phyloP scores from a whole-genome alignment of 2,113 vertebrate species.

The Nesoenas mayeri region DNA sequence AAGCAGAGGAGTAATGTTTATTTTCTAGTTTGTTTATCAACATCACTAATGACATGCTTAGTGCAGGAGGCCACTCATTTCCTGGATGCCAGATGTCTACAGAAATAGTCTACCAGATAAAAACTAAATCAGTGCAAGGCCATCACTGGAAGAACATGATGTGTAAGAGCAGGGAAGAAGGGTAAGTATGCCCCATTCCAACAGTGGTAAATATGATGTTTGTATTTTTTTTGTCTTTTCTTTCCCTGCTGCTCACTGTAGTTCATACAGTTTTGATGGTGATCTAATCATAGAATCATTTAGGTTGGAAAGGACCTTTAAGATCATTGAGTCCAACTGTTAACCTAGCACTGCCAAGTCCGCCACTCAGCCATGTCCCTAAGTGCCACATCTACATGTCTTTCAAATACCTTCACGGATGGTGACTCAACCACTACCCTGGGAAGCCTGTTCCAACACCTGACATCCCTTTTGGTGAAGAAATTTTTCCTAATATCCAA shows the following conservation, averaged over 20 bases:
- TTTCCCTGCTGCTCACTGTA: neutral
- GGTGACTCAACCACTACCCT: too few relatives aligned
- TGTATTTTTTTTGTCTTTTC: neutral
- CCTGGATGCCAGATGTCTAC: neutral
- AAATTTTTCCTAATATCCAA: too few relatives aligned
- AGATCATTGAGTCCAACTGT: too few relatives aligned
- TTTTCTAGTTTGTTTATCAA: neutral
- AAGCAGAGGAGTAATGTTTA: neutral
- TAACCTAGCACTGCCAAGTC: too few relatives aligned
- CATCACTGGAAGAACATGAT: neutral
- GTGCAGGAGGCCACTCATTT: neutral
- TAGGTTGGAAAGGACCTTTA: too few relatives aligned
- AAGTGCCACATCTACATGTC: too few relatives aligned
- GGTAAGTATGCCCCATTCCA: neutral
- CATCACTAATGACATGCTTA: neutral
- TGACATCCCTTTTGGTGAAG: too few relatives aligned
- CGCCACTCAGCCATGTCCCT: too few relatives aligned
- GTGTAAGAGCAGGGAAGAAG: neutral
- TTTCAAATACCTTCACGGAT: too few relatives aligned
- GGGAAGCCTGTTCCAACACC: too few relatives aligned
- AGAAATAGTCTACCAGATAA: neutral
- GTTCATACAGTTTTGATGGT: neutral
- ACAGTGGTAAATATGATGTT: neutral
- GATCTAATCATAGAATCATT: too few relatives aligned
- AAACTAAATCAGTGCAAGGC: neutral